Conservation (phyloP, 2,888 invertebrate species). For the Timema cristinae region DNA sequence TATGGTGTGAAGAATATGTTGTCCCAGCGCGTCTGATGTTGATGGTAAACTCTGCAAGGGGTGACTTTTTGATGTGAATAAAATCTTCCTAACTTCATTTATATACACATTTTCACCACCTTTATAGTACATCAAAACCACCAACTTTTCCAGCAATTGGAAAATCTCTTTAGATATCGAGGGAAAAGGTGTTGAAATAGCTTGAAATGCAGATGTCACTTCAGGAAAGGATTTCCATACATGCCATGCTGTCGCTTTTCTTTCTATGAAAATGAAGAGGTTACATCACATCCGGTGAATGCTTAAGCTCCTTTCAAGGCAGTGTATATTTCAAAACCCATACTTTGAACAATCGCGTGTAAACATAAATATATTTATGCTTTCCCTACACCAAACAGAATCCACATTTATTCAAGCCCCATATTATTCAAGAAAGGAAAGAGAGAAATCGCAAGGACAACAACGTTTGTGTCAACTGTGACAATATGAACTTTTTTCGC, state of each 20-base stretch:
- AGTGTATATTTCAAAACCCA: conserved; percentile 12
- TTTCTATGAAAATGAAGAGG: conserved; percentile 14
- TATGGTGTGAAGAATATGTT: background rate
- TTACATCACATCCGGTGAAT: conserved; percentile 21
- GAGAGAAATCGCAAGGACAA: conserved; percentile 1
- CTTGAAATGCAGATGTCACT: background rate
- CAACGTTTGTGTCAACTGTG: background rate
- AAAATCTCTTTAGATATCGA: background rate
- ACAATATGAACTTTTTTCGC: background rate
- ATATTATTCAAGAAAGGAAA: background rate
- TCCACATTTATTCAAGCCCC: conserved; percentile 18
- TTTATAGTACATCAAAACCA: background rate
- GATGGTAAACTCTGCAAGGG: background rate
- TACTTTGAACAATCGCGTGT: conserved; percentile 16
- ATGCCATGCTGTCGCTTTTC: conserved; percentile 15
- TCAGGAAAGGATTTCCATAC: conserved; percentile 11
- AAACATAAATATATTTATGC: conserved; percentile 10
- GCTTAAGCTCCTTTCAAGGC: conserved; percentile 16
- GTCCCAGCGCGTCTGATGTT: background rate
- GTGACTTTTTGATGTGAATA: background rate
- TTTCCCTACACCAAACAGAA: conserved; percentile 1
- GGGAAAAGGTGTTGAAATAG: conserved; percentile 2
- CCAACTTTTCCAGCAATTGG: background rate
- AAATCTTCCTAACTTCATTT: background rate
- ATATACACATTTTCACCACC: background rate